These are phyloP conservation scores for Synergus itoensis DNA, from an alignment of 2,888 invertebrate species.

Conservation along the genomic window DNA sequence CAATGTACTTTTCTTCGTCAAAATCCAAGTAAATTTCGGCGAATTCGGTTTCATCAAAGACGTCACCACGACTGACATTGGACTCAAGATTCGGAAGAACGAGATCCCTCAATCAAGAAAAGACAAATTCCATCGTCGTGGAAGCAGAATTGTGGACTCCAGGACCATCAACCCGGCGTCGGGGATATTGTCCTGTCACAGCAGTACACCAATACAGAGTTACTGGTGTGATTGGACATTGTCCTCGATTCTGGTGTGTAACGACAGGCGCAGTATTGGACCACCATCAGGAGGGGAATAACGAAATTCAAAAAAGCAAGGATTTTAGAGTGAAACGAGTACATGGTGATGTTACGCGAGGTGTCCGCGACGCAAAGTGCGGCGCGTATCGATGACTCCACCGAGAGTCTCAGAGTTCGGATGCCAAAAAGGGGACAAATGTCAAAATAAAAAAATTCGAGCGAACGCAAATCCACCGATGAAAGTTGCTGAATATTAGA, in stretches of 20 bases:
- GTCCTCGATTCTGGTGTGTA: constrained; percentile 79
- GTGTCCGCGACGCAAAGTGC: constrained; percentile 31
- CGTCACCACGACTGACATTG: constrained; percentile 37
- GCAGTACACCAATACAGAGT: constrained; percentile 89
- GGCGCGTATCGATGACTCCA: constrained; percentile 22
- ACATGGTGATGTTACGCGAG: constrained; percentile 18
- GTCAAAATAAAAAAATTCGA: neutral
- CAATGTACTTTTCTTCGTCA: neutral
- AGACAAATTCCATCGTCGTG: neutral
- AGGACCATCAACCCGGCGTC: constrained; percentile 78
- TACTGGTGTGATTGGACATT: constrained; percentile 98
- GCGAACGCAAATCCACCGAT: neutral
- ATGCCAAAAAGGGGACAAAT: neutral
- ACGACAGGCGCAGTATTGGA: constrained; percentile 42
- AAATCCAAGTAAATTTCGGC: constrained; percentile 45
- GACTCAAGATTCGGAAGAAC: constrained; percentile 7
- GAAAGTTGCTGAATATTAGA: constrained; percentile 7
- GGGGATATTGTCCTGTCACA: constrained; percentile 99
- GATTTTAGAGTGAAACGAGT: constrained; percentile 20
- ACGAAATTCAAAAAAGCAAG: neutral
- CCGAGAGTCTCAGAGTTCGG: neutral
- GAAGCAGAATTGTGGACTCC: neutral
- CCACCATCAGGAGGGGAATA: neutral
- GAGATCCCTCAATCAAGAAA: neutral
- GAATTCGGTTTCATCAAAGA: constrained; percentile 39